A percentile compares a stretch with the other conserved stretches of the same genome.
These are phyloP conservation scores for Anaspis maculata DNA, from an alignment of 2,888 invertebrate genomes.

Conservation along the genomic window DNA sequence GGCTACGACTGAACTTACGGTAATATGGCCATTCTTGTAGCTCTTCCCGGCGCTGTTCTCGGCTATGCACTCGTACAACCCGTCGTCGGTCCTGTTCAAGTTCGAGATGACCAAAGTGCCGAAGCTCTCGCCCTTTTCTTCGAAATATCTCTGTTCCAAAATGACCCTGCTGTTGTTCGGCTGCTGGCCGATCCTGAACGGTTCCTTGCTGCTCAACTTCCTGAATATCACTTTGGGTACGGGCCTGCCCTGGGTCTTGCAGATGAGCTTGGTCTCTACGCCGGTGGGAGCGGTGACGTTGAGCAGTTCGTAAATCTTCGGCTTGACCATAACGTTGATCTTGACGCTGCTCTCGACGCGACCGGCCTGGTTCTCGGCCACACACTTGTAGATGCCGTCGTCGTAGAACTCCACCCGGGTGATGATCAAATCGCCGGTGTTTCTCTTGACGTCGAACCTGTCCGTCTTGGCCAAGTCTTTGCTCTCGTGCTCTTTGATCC, in stretches of 20 bases:
- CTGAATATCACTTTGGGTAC: constrained; percentile 72
- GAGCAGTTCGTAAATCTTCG: constrained; percentile 67
- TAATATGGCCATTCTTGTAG: constrained; percentile 71
- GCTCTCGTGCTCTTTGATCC: constrained; percentile 70
- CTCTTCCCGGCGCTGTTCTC: constrained; percentile 67
- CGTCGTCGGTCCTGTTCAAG: constrained; percentile 68
- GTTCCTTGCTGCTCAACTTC: constrained; percentile 58
- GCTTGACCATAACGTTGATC: constrained; percentile 65
- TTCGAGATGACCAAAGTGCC: constrained; percentile 62
- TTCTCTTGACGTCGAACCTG: constrained; percentile 60
- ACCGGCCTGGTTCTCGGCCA: constrained; percentile 73
- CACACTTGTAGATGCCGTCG: constrained; percentile 72
- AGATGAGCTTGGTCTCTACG: constrained; percentile 58
- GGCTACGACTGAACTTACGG: no score
- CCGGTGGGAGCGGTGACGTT: constrained; percentile 62
- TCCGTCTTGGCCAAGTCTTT: constrained; percentile 63
- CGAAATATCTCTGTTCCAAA: constrained; percentile 50
- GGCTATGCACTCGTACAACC: constrained; percentile 81
- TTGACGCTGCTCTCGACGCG: constrained; percentile 58
- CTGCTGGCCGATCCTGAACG: constrained; percentile 53
- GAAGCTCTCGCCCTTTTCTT: constrained; percentile 50
- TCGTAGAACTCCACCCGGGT: constrained; percentile 69
- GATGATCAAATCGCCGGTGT: constrained; percentile 64
- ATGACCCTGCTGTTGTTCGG: constrained; percentile 56
- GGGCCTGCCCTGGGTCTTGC: constrained; percentile 74